Percentiles rank a stretch among this genome's conserved stretches.
Conservation (phyloP, 2,113 vertebrate species). For the Rhadina sibilatrix region DNA sequence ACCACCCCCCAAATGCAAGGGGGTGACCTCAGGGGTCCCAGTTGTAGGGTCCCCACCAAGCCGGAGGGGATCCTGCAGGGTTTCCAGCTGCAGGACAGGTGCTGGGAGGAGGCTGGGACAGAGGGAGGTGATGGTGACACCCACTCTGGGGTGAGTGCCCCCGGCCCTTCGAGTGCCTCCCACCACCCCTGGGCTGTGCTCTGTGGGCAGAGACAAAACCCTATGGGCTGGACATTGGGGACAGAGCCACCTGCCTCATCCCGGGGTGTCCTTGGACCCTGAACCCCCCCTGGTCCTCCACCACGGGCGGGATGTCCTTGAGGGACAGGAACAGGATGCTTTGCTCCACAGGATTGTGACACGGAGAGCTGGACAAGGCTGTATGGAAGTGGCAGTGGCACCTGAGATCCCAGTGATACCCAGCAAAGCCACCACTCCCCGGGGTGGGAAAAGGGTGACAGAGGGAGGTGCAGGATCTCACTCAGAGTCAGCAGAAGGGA, state of each 20-base stretch:
- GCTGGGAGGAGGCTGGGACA: not conserved
- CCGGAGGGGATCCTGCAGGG: not conserved
- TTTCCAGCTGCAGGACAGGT: not conserved
- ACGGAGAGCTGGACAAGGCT: not conserved
- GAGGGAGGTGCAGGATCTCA: not conserved
- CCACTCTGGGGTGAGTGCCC: too few relatives aligned
- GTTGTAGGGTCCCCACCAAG: too few relatives aligned
- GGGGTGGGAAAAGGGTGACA: fast-evolving
- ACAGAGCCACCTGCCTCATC: not conserved
- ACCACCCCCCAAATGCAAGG: not conserved
- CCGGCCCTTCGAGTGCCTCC: not conserved
- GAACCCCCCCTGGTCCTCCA: fast-evolving
- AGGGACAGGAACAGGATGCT: not conserved
- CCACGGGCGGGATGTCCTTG: not conserved
- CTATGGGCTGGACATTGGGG: not conserved
- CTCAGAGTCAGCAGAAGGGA: not conserved
- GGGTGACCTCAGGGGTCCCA: not conserved
- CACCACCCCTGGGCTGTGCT: not conserved
- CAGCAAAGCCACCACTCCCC: not conserved
- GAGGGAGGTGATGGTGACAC: not conserved
- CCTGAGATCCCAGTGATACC: not conserved
- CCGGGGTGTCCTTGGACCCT: not conserved
- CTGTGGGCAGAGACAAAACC: not conserved
- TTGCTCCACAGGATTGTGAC: fast-evolving
- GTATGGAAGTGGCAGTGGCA: not conserved